Conservation (phyloP, 2,797 vertebrate genomes). For the Cephalopachus bancanus region DNA sequence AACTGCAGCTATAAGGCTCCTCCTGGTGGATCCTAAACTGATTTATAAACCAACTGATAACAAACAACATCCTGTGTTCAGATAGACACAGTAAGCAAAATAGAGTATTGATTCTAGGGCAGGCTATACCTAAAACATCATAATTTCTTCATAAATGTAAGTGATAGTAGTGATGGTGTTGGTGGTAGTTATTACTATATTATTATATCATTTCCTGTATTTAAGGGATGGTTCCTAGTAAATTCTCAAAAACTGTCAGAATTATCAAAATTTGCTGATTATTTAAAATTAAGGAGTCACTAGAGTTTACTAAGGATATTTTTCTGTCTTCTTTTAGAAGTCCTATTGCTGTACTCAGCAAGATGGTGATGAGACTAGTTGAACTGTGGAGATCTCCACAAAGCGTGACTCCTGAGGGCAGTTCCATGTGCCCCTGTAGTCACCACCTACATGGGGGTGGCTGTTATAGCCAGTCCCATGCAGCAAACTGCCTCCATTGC, state of each 20-base stretch:
- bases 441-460: no score
- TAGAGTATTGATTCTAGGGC: not conserved
- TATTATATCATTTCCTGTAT: not conserved
- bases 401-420: no score
- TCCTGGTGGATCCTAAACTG: not conserved
- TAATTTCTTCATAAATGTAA: not conserved
- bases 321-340: not conserved
- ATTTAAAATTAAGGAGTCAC: not conserved
- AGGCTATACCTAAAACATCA: not conserved
- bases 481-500: no score
- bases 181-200: not conserved
- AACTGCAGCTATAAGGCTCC: not conserved
- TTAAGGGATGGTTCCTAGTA: not conserved
- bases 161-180: not conserved
- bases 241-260: not conserved
- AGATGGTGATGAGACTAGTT: no score
- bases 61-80: not conserved
- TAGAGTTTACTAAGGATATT: not conserved
- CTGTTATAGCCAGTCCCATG: no score
- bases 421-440: no score
- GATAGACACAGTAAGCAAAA: not conserved
- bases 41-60: not conserved
- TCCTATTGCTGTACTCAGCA: no score
- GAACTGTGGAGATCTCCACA: no score
- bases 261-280: not conserved